A percentile compares a stretch with the other conserved stretches of the same genome.
phyloP scores from a whole-genome alignment of 2,113 vertebrate species.

The Tichodroma muraria region DNA sequence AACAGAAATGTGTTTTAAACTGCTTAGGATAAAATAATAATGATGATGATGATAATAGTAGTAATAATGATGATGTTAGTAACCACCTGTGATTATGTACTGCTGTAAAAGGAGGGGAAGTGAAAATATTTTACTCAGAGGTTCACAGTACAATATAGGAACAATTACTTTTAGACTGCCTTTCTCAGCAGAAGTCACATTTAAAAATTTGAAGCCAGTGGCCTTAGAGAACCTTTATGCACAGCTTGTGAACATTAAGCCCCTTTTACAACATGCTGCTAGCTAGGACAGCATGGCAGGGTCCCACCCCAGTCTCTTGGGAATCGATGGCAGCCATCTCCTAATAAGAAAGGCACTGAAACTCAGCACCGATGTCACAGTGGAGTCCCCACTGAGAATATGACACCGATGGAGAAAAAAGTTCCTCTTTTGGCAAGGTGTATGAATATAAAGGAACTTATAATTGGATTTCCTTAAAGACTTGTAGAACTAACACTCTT shows the following conservation, averaged over 20 bases:
- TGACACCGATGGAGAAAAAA: conserved; percentile 69
- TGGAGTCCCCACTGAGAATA: conserved; percentile 72
- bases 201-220: not conserved
- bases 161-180: not conserved
- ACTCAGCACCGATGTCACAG: conserved; percentile 59
- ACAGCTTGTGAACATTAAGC: not conserved
- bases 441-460: conserved; percentile 73
- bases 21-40: not conserved
- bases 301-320: not conserved
- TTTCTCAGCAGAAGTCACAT: not conserved
- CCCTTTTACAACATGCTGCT: not conserved
- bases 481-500: conserved; percentile 70
- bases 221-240: not conserved
- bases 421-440: conserved; percentile 67
- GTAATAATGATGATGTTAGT: not conserved
- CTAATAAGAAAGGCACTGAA: conserved; percentile 71
- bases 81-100: not conserved
- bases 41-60: not conserved
- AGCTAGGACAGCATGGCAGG: not conserved
- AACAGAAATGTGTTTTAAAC: not conserved
- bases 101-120: not conserved
- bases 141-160: not conserved
- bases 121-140: not conserved
- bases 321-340: conserved; percentile 40
- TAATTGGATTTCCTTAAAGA: conserved; percentile 81